Base-by-base conservation (phyloP, 2,888 invertebrate species). In the Drosophila sordidula region DNA sequence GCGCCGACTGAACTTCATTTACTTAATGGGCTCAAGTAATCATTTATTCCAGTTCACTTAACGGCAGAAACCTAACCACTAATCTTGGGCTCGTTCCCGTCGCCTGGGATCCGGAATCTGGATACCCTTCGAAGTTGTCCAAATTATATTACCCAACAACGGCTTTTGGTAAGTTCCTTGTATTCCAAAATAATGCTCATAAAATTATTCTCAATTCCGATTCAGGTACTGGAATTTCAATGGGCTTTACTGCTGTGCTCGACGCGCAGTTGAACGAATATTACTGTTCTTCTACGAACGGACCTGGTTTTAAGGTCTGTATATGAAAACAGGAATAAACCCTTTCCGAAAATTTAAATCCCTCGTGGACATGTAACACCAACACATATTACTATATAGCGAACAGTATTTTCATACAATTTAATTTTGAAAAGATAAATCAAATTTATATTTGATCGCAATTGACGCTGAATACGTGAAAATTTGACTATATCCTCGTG, bases 221-320 rank as follows among this genome's bases (percentile, higher is more conserved):
- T 49, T 9, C 55, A 87, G 91, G 96, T 14, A 93, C 95, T 39
- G 96, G 96, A 12, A 94, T 94, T 3, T 94, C 94, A 75, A 94
- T 95, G 68, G 97, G 96, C 0, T 92, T 97, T 34, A 94, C 94
- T 3, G 88, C 96, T 8, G 93, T 95, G 0, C 91, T 96, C 38
- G 95, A 97, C 89, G 95, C 95, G 0, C 94, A 95, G 72, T 79
- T 95, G 1, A 93, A 93, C 1, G 95, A 96, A 87, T 97, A 97
- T 89, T 96, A 94, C 89, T 97, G 97, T 85, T 95, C 96, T 1
- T 95, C 96, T 0, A 96, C 96, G 0, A 95, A 94, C 85, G 96
- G 92, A 16, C 81, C 90, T 0, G 92, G 92, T 0, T 91, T 92
- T 34, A 92, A 92, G 86, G 91, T 96, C 4, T 25, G 39, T 46